phyloP scores from a whole-genome alignment of 2,888 invertebrate genomes.

The Pristionchus mayeri region DNA sequence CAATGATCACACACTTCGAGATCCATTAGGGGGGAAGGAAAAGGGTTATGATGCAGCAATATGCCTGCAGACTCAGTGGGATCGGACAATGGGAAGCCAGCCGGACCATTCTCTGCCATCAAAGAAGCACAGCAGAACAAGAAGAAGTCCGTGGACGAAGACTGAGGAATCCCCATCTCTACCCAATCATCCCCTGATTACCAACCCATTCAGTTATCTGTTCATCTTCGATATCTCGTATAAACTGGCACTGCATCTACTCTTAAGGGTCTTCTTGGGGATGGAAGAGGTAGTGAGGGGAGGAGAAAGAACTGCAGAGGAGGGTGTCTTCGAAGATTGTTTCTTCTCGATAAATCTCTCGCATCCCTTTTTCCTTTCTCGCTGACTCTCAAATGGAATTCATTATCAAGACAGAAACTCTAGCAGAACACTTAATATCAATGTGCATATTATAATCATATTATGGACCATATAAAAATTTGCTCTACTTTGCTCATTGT shows the following conservation, averaged over 20 bases:
- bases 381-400: background rate
- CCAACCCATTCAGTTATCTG: background rate
- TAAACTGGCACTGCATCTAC: background rate
- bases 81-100: conserved; percentile 13
- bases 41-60: no score
- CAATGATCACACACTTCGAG: no score
- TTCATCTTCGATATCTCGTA: background rate
- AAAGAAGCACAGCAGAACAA: conserved; percentile 40
- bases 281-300: background rate
- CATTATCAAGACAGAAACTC: background rate
- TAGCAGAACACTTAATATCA: background rate
- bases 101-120: conserved; percentile 35
- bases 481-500: background rate
- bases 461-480: background rate
- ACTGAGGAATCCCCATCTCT: background rate
- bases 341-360: background rate
- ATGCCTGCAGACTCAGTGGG: background rate
- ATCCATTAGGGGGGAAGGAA: no score
- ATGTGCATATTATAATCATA: background rate
- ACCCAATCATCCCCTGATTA: background rate
- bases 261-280: background rate
- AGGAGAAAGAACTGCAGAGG: background rate
- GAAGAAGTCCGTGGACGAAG: conserved; percentile 21
- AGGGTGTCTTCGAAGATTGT: background rate
- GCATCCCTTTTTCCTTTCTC: background rate